A percentile compares a stretch with the other conserved stretches of the same genome.
phyloP scores from a whole-genome alignment of 2,888 invertebrate genomes.

The Acronicta psi region DNA sequence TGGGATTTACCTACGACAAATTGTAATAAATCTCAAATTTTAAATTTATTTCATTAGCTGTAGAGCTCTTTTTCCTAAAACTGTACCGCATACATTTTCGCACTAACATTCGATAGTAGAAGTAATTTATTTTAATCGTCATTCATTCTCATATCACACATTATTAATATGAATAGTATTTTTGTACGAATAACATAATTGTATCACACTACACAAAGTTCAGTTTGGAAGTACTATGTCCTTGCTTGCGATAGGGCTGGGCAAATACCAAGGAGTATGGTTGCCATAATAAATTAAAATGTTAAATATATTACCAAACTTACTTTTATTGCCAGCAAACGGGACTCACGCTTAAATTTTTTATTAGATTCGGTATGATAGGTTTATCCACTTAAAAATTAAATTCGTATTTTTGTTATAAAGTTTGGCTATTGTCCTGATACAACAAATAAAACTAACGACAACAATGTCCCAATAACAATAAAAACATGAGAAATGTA shows the following conservation, averaged over 20 bases:
- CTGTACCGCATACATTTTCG: slow-evolving; percentile 6
- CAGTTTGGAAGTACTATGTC: slow-evolving; percentile 4
- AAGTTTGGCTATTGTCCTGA: too few relatives aligned
- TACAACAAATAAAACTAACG: too few relatives aligned
- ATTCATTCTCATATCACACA: slow-evolving; percentile 25
- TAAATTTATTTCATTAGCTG: neutral
- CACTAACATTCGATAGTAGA: slow-evolving; percentile 34
- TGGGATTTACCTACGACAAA: neutral
- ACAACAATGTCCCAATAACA: too few relatives aligned
- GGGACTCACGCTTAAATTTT: too few relatives aligned
- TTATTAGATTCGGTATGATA: too few relatives aligned
- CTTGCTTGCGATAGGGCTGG: slow-evolving; percentile 23
- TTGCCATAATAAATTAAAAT: slow-evolving; percentile 6
- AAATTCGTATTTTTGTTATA: too few relatives aligned
- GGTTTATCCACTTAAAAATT: too few relatives aligned
- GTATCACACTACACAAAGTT: slow-evolving; percentile 28
- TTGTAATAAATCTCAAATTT: slow-evolving; percentile 8
- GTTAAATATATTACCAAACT: neutral
- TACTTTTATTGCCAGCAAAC: neutral
- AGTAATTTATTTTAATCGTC: slow-evolving; percentile 40
- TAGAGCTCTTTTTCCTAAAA: slow-evolving; percentile 9
- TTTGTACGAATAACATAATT: slow-evolving; percentile 23
- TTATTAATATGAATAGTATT: slow-evolving; percentile 10
- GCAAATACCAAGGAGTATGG: neutral
- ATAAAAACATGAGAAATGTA: too few relatives aligned